Evolutionary conservation across 2,113 vertebrate species (phyloP).

Genomic region (Nerophis ophidion): DNA sequence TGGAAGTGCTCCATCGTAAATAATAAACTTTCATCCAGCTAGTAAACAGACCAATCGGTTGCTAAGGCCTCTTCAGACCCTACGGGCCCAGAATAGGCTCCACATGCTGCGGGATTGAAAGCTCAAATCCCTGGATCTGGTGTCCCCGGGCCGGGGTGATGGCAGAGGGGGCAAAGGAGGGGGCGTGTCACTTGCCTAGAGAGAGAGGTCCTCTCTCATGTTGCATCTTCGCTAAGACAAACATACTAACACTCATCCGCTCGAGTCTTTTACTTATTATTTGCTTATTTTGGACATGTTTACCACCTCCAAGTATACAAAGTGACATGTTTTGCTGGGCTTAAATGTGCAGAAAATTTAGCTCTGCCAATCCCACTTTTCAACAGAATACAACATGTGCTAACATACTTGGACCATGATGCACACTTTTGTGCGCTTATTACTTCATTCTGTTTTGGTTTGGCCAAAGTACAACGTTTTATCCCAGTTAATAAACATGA

Average conservation of each 20-base stretch:
- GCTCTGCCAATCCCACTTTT: background rate
- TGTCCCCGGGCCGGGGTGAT: constrained; percentile 43
- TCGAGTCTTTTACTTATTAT: too few relatives aligned
- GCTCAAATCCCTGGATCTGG: constrained; percentile 71
- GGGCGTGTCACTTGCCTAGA: too few relatives aligned
- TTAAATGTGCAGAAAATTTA: background rate
- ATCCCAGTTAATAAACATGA: background rate
- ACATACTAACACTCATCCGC: too few relatives aligned
- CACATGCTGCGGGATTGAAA: constrained; percentile 55
- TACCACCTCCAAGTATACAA: too few relatives aligned
- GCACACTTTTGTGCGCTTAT: background rate
- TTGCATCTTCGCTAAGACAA: too few relatives aligned
- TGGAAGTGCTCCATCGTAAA: constrained; percentile 43
- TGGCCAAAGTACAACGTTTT: too few relatives aligned
- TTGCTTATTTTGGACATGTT: too few relatives aligned
- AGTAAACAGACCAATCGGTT: constrained; percentile 71
- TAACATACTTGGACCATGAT: background rate
- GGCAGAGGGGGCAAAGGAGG: background rate
- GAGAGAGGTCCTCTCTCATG: too few relatives aligned
- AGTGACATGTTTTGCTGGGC: background rate
- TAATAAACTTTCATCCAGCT: constrained; percentile 44
- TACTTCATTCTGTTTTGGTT: background rate
- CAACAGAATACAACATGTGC: background rate
- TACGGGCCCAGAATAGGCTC: constrained; percentile 68
- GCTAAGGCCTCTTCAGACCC: constrained; percentile 60